A percentile compares a stretch with the other conserved stretches of the same genome.
These are phyloP conservation scores for Ostrea edulis DNA, from an alignment of 1,140 invertebrate species.

Conservation along the genomic window DNA sequence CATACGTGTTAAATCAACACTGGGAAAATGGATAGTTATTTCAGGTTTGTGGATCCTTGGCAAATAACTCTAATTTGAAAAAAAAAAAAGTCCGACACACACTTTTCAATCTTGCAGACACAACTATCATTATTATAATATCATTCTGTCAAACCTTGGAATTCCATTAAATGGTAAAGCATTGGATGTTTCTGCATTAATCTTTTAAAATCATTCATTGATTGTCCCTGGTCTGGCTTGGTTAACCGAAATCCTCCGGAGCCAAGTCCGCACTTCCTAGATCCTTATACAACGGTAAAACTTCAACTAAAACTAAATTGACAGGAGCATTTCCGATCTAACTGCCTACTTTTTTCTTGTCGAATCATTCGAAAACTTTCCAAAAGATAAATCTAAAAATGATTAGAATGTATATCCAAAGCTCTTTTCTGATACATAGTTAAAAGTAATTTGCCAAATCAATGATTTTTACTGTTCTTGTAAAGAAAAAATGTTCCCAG, in stretches of 20 bases:
- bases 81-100: background rate
- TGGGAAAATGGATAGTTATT: background rate
- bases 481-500: too few relatives aligned
- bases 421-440: too few relatives aligned
- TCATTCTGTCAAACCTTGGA: background rate
- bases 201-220: background rate
- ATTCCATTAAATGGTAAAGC: background rate
- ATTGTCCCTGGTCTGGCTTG: background rate
- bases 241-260: background rate
- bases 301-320: too few relatives aligned
- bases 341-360: too few relatives aligned
- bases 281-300: too few relatives aligned
- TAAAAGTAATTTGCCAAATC: too few relatives aligned
- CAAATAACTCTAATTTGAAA: background rate
- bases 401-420: too few relatives aligned
- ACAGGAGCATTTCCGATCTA: too few relatives aligned
- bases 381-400: too few relatives aligned
- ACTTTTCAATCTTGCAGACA: background rate
- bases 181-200: background rate
- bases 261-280: too few relatives aligned
- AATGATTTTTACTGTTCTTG: too few relatives aligned
- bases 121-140: background rate
- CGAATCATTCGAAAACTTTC: too few relatives aligned
- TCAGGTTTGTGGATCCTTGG: background rate
- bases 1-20: slow-evolving; percentile 2